Conservation (phyloP, 2,113 vertebrate genomes). For the Phaethon lepturus region DNA sequence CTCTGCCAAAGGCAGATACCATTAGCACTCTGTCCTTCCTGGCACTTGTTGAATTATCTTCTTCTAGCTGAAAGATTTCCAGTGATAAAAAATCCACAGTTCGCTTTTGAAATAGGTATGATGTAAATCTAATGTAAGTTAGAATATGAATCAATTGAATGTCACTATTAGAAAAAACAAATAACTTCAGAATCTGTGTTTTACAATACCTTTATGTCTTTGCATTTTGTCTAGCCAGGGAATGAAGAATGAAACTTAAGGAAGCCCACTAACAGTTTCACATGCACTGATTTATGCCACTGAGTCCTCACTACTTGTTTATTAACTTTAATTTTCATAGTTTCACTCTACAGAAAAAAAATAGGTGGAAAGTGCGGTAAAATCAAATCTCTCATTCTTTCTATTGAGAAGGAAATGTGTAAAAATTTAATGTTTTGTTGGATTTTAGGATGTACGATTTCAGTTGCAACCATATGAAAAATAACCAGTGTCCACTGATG, state of each 20-base stretch:
- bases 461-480: background rate
- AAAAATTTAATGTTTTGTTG: background rate
- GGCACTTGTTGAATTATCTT: background rate
- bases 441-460: background rate
- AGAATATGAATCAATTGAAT: background rate
- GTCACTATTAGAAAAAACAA: background rate
- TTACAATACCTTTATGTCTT: background rate
- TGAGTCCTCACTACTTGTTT: background rate
- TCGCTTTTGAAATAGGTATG: background rate
- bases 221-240: background rate
- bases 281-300: background rate
- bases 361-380: accelerated
- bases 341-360: background rate
- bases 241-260: background rate
- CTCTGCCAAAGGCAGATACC: background rate
- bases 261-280: background rate
- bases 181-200: background rate
- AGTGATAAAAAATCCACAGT: background rate
- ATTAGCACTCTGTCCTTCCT: background rate
- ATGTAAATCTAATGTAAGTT: background rate
- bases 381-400: background rate
- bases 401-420: accelerated
- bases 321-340: background rate
- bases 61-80: background rate
- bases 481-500: accelerated